Conservation (phyloP, 1,140 invertebrate genomes). For the Drosophila punjabiensis region DNA sequence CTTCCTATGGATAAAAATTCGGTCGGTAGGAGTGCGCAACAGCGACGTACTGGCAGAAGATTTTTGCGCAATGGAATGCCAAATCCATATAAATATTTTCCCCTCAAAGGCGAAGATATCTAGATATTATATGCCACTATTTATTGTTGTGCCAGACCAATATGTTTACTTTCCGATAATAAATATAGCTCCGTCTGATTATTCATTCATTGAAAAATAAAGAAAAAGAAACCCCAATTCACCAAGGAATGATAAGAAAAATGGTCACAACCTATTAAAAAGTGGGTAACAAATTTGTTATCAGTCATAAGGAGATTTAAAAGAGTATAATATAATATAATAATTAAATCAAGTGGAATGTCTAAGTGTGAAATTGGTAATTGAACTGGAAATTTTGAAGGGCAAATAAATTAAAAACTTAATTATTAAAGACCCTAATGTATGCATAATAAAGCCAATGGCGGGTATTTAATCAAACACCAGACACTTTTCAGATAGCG, state of each 20-base stretch:
- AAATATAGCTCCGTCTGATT: conserved; percentile 16
- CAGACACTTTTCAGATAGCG: conserved; percentile 17
- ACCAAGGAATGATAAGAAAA: conserved; percentile 5
- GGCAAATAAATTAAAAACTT: background rate
- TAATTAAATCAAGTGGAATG: background rate
- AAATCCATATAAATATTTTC: conserved; percentile 35
- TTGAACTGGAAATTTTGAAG: conserved; percentile 1
- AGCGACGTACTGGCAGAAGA: background rate
- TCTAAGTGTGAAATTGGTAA: background rate
- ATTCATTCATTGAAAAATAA: conserved; percentile 5
- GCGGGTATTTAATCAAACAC: conserved; percentile 25
- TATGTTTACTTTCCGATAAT: conserved; percentile 15
- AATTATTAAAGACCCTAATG: conserved; percentile 1
- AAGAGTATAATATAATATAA: conserved; percentile 3
- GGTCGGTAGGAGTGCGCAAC: background rate
- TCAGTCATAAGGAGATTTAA: background rate
- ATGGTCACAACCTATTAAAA: conserved; percentile 5
- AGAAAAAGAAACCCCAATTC: background rate
- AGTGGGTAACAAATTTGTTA: background rate
- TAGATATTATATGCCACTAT: conserved; percentile 3
- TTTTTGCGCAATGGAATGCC: conserved; percentile 13
- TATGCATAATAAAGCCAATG: background rate
- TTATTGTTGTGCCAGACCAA: background rate
- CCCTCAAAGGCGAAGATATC: conserved; percentile 48
- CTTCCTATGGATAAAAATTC: background rate